A percentile compares a stretch with the other conserved stretches of the same genome.
phyloP scores from a whole-genome alignment of 2,797 vertebrate genomes.

The Macropodus opercularis region DNA sequence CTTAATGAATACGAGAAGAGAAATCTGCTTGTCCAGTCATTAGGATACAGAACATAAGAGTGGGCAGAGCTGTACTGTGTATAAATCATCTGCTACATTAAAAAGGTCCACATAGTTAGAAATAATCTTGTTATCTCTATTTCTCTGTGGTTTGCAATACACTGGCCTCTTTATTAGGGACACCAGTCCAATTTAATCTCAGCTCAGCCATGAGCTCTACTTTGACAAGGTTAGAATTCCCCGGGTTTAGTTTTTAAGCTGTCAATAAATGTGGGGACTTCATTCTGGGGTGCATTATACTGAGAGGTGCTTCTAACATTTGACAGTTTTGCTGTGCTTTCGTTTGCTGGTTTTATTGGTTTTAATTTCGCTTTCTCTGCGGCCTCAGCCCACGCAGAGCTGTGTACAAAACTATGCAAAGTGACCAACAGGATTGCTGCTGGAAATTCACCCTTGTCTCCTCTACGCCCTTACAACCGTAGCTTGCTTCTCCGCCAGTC shows the following conservation, averaged over 20 bases:
- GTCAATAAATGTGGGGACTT: no score
- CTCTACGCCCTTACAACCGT: neutral
- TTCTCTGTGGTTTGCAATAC: slow-evolving; percentile 9
- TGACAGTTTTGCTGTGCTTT: no score
- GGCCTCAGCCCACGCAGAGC: slow-evolving; percentile 13
- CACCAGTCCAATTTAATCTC: no score
- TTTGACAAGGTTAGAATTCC: no score
- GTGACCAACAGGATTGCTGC: neutral
- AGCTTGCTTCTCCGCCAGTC: slow-evolving; percentile 10
- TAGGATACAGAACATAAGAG: slow-evolving; percentile 12
- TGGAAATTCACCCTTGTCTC: slow-evolving; percentile 8
- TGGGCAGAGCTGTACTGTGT: slow-evolving; percentile 15
- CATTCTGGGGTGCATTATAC: no score
- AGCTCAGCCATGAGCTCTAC: no score
- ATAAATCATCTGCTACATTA: slow-evolving; percentile 45
- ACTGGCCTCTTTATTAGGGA: no score
- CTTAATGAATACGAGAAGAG: slow-evolving; percentile 30
- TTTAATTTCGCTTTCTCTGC: neutral
- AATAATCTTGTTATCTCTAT: slow-evolving; percentile 25
- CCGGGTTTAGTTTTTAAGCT: no score
- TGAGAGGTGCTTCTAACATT: no score
- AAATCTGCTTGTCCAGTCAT: slow-evolving; percentile 23
- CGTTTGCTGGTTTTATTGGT: no score
- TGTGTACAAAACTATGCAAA: slow-evolving; percentile 1
- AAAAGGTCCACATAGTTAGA: slow-evolving; percentile 15